A percentile compares a stretch with the other conserved stretches of the same genome.
phyloP scores from a whole-genome alignment of 2,113 vertebrate genomes.

The Gavialis gangeticus region DNA sequence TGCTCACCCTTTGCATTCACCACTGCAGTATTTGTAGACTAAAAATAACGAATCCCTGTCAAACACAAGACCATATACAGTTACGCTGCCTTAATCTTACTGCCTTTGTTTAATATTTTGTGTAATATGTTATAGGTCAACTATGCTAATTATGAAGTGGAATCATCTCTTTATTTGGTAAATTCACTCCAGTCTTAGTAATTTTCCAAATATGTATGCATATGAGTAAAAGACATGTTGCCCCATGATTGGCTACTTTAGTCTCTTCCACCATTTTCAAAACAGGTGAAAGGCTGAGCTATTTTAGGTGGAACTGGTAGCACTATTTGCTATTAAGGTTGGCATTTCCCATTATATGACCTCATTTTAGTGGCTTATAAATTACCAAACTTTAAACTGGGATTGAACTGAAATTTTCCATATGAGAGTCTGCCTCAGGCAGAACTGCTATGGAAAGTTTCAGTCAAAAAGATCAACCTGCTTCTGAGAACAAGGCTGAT shows the following conservation, averaged over 20 bases:
- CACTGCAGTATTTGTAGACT: conserved; percentile 22
- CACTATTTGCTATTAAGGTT: not conserved
- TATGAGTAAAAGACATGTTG: not conserved
- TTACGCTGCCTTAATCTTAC: not conserved
- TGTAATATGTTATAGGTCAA: not conserved
- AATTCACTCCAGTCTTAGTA: not conserved
- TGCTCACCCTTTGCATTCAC: conserved; percentile 1
- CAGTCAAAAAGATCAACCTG: not conserved
- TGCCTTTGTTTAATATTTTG: not conserved
- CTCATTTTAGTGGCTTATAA: not conserved
- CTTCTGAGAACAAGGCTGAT: not conserved
- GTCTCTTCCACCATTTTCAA: conserved; percentile 6
- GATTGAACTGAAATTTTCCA: not conserved
- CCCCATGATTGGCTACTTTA: not conserved
- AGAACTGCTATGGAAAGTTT: not conserved
- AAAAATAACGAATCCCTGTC: conserved; percentile 16
- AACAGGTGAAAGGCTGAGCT: not conserved
- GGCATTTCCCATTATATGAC: too few relatives aligned
- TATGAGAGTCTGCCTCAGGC: not conserved
- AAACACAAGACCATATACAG: conserved; percentile 18
- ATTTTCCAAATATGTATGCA: not conserved
- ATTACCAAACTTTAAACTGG: not conserved
- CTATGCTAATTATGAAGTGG: not conserved
- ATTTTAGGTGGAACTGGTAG: not conserved
- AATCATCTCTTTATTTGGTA: conserved; percentile 29